Percentiles rank a stretch among this genome's conserved stretches.
These are phyloP conservation scores for Eucera pruinosa DNA, from an alignment of 2,888 invertebrate genomes.

Conservation along the genomic window DNA sequence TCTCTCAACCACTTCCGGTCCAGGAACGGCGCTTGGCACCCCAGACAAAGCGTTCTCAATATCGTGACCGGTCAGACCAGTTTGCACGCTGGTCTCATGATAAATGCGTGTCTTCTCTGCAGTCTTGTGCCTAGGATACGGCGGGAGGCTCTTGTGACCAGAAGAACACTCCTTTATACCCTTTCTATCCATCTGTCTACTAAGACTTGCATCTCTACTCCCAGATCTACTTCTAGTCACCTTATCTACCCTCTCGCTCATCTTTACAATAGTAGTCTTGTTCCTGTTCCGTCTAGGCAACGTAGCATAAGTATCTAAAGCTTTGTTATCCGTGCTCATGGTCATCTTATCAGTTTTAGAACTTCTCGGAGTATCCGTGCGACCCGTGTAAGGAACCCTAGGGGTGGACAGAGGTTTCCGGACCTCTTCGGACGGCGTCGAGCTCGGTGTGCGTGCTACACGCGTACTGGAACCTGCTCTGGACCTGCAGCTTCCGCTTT, in stretches of 20 bases:
- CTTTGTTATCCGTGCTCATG: slow-evolving; percentile 77
- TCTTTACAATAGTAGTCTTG: slow-evolving; percentile 65
- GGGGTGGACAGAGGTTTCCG: slow-evolving; percentile 52
- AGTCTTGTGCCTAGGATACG: slow-evolving; percentile 84
- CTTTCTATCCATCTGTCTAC: slow-evolving; percentile 78
- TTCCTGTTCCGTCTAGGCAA: slow-evolving; percentile 89
- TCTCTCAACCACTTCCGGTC: slow-evolving; percentile 84
- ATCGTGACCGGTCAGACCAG: slow-evolving; percentile 89
- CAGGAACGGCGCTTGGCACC: slow-evolving; percentile 78
- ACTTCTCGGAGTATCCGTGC: slow-evolving; percentile 17
- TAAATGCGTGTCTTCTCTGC: slow-evolving; percentile 89
- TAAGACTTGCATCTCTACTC: slow-evolving; percentile 85
- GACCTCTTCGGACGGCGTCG: slow-evolving; percentile 75
- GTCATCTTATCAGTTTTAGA: slow-evolving; percentile 76
- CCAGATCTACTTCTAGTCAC: slow-evolving; percentile 84
- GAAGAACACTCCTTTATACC: slow-evolving; percentile 73
- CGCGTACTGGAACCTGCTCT: slow-evolving; percentile 68
- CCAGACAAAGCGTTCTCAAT: slow-evolving; percentile 90
- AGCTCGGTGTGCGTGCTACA: slow-evolving; percentile 74
- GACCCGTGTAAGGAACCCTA: slow-evolving; percentile 47
- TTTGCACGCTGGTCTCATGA: slow-evolving; percentile 92
- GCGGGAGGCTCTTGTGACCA: slow-evolving; percentile 84
- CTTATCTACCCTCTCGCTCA: slow-evolving; percentile 59
- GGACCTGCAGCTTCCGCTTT: slow-evolving; percentile 56
- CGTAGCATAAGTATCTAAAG: slow-evolving; percentile 91